Evolutionary conservation across 2,888 invertebrate genomes (phyloP).

Genomic region (Nipponacmea schrenckii): DNA sequence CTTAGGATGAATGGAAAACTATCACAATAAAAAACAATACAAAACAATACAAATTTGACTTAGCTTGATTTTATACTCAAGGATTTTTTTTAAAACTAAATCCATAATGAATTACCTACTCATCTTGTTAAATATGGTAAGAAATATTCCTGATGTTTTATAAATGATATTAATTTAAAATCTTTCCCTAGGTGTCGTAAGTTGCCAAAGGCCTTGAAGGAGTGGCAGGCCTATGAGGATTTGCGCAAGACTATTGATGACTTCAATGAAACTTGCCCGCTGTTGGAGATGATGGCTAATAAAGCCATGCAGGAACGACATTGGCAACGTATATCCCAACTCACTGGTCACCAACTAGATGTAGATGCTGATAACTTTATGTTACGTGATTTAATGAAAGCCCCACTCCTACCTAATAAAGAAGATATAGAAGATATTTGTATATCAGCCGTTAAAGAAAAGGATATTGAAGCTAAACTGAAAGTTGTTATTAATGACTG

Average conservation of each 20-base stretch:
- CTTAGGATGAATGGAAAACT: too few relatives aligned
- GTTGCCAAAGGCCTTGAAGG: conserved; percentile 86
- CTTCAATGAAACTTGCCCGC: conserved; percentile 96
- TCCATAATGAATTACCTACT: too few relatives aligned
- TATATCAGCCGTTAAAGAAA: conserved; percentile 97
- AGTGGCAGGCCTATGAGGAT: conserved; percentile 97
- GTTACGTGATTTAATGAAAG: conserved; percentile 92
- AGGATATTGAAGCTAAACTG: conserved; percentile 95
- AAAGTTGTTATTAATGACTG: conserved; percentile 95
- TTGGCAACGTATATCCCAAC: conserved; percentile 94
- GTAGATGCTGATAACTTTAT: conserved; percentile 94
- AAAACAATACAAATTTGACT: too few relatives aligned
- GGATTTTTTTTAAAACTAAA: too few relatives aligned
- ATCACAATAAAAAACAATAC: too few relatives aligned
- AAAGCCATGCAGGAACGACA: conserved; percentile 97
- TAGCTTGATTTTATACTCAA: too few relatives aligned
- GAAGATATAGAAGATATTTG: conserved; percentile 99
- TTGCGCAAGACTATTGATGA: conserved; percentile 96
- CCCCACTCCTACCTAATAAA: conserved; percentile 89
- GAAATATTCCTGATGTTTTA: too few relatives aligned
- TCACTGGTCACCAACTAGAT: conserved; percentile 88
- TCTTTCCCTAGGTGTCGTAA: conserved; percentile 81
- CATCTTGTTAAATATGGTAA: too few relatives aligned
- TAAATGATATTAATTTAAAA: background rate
- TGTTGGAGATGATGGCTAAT: conserved; percentile 94